Base-by-base conservation (phyloP, 2,113 vertebrate genomes). In the Castor canadensis region DNA sequence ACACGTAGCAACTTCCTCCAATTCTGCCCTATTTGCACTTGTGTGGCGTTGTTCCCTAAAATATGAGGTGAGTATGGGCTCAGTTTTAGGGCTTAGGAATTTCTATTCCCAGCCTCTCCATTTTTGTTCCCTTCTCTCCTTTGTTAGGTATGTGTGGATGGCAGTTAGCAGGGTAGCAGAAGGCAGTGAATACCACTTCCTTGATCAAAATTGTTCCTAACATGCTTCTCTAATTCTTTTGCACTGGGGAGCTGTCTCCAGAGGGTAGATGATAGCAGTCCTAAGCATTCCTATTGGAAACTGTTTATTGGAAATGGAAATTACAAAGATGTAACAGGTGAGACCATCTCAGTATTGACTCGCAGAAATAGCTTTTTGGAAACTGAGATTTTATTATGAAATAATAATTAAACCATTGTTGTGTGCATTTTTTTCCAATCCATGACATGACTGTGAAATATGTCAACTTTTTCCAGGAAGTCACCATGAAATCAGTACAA, bases 321-420 rank as follows among this genome's bases (percentile, higher is more conserved):
- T 93, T 35, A 38, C 8, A 66, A 35, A n/a, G 32, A 92, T 35
- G 0, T 16, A 89, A 35, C 75, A 91, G 93, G 75, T 88, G 92
- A 82, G 91, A 77, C 72, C 30, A 60, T 60, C 92, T 93, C 64
- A 83, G 3, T 94, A 38, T 89, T 95, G 87, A 96, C 83, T 93
- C 69, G 38, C 32, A 28, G 11, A 45, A 80, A 96, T 87, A 87
- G 86, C 92, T 92, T 64, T 95, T 97, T 95, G 92, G 93, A 97
- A 97, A 96, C 58, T 4, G 47, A 88, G 84, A 96, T 80, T 92
- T 97, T 95, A 97, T 97, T 97, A 94, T 75, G 79, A 95, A 96
- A 97, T 86, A 72, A 47, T 97, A 97, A 98, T 98, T 95, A 97
- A 97, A 98, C 97, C 80, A 93, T 90, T 95, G 71, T 73, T 97